Conservation (phyloP, 1,140 invertebrate genomes). For the Drosophila sp. region DNA sequence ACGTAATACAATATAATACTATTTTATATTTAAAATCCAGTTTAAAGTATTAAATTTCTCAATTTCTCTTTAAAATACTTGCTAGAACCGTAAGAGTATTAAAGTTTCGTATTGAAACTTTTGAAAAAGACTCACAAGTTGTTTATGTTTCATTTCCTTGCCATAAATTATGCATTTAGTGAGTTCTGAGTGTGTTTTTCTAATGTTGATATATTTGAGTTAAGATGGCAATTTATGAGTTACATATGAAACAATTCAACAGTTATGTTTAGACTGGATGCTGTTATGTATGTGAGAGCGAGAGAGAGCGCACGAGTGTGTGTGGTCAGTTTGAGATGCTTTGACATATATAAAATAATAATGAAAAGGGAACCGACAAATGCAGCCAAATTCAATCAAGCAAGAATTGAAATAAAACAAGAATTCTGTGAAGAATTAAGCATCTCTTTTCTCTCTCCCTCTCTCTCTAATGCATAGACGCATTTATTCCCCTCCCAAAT, state of each 20-base stretch:
- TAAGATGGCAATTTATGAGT: conserved; percentile 46
- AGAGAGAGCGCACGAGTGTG: background rate
- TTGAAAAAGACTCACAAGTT: conserved; percentile 16
- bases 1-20: too few relatives aligned
- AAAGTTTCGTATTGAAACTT: conserved; percentile 18
- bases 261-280: conserved; percentile 17
- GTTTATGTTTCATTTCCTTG: conserved; percentile 69
- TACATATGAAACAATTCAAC: conserved; percentile 45
- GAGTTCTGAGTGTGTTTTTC: conserved; percentile 42
- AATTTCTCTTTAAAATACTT: too few relatives aligned
- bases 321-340: conserved; percentile 53
- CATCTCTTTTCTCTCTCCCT: conserved; percentile 12
- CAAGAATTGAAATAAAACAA: conserved; percentile 64
- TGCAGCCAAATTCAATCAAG: conserved; percentile 75
- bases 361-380: conserved; percentile 34
- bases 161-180: conserved; percentile 67
- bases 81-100: conserved; percentile 32
- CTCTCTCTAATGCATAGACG: conserved; percentile 59
- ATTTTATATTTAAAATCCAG: too few relatives aligned
- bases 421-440: conserved; percentile 69
- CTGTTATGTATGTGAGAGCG: background rate
- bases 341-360: conserved; percentile 32
- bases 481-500: background rate
- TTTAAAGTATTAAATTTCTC: too few relatives aligned
- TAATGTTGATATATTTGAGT: conserved; percentile 61